A percentile compares a stretch with the other conserved stretches of the same genome.
phyloP scores from a whole-genome alignment of 2,797 vertebrate genomes.

The Platyrinchus mystaceus region DNA sequence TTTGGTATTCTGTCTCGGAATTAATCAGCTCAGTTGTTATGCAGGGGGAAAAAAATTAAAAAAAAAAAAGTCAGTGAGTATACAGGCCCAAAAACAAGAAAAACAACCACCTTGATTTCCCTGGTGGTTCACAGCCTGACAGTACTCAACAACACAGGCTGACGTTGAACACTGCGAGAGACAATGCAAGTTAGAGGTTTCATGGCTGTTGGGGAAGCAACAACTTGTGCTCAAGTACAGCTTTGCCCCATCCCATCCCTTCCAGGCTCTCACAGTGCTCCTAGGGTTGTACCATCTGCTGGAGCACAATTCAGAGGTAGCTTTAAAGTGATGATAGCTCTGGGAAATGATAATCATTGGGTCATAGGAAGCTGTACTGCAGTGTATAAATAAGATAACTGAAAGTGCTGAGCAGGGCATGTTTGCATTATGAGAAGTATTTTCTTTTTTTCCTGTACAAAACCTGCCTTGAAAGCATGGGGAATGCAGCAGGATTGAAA shows the following conservation, averaged over 20 bases:
- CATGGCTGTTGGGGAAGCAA: constrained; percentile 43
- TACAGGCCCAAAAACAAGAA: neutral
- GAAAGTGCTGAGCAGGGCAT: constrained; percentile 79
- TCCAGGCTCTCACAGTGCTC: constrained; percentile 52
- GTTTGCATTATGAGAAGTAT: constrained; percentile 77
- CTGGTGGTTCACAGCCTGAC: constrained; percentile 43
- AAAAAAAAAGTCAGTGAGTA: neutral
- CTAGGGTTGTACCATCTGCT: constrained; percentile 71
- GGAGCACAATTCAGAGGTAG: constrained; percentile 72
- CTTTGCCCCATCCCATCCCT: constrained; percentile 26
- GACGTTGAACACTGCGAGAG: constrained; percentile 30
- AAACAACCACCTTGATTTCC: constrained; percentile 57
- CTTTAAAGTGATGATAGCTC: constrained; percentile 77
- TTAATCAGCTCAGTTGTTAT: constrained; percentile 69
- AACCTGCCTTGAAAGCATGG: constrained; percentile 69
- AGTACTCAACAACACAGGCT: constrained; percentile 14
- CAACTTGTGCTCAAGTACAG: neutral
- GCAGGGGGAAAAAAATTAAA: neutral
- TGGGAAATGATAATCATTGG: constrained; percentile 79
- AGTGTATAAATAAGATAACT: constrained; percentile 81
- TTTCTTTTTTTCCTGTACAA: constrained; percentile 75
- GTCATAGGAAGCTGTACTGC: constrained; percentile 77
- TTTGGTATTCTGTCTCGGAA: constrained; percentile 67
- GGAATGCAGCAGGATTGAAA: constrained; percentile 70
- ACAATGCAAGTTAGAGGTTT: constrained; percentile 49